Evolutionary conservation across 37 sponge, comb jelly and placozoan genomes (phyloP).

Genomic region (Ephydatia muelleri): DNA sequence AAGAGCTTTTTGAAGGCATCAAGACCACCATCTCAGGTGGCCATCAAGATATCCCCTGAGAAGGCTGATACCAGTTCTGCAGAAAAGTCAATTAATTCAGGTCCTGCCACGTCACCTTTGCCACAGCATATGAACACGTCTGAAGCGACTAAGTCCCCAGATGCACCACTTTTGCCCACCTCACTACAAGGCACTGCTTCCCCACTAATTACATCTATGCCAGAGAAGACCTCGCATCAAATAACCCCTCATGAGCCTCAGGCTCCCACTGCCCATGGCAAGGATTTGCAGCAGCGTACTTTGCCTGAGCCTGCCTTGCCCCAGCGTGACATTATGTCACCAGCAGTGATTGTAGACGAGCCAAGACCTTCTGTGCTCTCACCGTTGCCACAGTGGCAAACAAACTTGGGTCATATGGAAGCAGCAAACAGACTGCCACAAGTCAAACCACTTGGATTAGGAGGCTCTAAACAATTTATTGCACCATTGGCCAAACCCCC

Average conservation of each 20-base stretch:
- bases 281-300: not conserved
- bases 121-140: not conserved
- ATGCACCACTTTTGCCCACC: not conserved
- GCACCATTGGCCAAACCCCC: not conserved
- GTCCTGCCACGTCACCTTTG: not conserved
- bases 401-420: not conserved
- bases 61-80: not conserved
- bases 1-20: conserved; percentile 19
- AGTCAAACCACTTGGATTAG: not conserved
- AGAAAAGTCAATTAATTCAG: not conserved
- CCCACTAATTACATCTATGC: too few relatives aligned
- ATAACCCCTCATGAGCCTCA: not conserved
- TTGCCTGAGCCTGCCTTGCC: not conserved
- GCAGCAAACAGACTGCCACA: not conserved
- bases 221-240: not conserved
- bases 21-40: not conserved
- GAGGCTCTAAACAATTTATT: not conserved
- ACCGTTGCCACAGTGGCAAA: not conserved
- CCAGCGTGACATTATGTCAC: not conserved
- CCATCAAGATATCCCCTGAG: not conserved
- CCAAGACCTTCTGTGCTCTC: not conserved
- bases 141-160: not conserved
- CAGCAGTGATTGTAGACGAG: not conserved
- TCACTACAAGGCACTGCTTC: too few relatives aligned
- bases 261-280: not conserved